Conservation (phyloP, 35 echinoderm and acorn worm genomes). For the Amphiura filiformis region DNA sequence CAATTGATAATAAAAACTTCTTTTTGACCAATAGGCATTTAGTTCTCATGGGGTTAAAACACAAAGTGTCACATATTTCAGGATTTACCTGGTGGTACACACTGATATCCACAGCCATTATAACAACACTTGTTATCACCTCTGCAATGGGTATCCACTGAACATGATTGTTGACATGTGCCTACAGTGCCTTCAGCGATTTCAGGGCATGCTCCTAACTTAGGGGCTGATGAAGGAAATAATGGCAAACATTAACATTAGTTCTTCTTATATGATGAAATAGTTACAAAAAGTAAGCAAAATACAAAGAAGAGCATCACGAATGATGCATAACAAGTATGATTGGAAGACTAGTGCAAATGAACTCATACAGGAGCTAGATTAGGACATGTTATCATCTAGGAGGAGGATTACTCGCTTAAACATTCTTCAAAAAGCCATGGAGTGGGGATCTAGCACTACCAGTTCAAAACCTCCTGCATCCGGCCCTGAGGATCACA, state of each 20-base stretch:
- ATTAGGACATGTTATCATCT: neutral
- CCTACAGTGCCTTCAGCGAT: neutral
- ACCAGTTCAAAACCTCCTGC: too few relatives aligned
- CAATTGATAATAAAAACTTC: too few relatives aligned
- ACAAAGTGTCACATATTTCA: too few relatives aligned
- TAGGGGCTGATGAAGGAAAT: neutral
- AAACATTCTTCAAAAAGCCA: neutral
- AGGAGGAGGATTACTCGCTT: neutral
- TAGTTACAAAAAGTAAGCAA: neutral
- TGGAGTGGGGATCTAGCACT: neutral
- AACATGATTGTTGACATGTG: neutral
- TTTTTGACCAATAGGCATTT: too few relatives aligned
- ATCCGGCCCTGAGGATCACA: too few relatives aligned
- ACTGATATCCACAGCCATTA: slow-evolving; percentile 66
- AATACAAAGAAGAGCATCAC: neutral
- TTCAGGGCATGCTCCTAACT: neutral
- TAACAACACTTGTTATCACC: slow-evolving; percentile 65
- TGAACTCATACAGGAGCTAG: neutral
- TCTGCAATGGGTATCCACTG: neutral
- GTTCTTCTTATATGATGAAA: too few relatives aligned
- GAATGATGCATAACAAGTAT: neutral
- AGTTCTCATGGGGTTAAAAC: too few relatives aligned
- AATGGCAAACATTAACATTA: too few relatives aligned
- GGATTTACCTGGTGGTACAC: slow-evolving; percentile 19
- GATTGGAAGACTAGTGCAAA: neutral